phyloP scores from a whole-genome alignment of 1,140 invertebrate species.

The Dryas iulia region DNA sequence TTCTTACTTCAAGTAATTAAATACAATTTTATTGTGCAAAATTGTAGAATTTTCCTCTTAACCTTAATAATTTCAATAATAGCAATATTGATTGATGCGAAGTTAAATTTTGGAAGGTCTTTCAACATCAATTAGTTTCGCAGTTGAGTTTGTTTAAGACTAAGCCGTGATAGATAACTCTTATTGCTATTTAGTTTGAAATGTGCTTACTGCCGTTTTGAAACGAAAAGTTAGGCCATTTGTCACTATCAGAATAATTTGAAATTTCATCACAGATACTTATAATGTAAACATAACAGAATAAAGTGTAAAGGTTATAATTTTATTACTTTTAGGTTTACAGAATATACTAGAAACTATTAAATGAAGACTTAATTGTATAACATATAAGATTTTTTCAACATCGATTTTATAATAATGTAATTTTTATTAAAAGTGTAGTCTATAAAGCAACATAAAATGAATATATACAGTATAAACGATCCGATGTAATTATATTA shows the following conservation, averaged over 20 bases:
- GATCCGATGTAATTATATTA: neutral
- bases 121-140: conserved; percentile 24
- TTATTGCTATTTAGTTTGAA: conserved; percentile 16
- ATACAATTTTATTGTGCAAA: neutral
- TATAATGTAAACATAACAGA: conserved; percentile 5
- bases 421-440: too few relatives aligned
- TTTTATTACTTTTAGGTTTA: neutral
- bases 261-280: conserved; percentile 5
- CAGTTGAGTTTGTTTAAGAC: conserved; percentile 30
- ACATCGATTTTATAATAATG: too few relatives aligned
- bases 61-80: neutral
- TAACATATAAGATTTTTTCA: too few relatives aligned
- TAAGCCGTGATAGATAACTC: conserved; percentile 18
- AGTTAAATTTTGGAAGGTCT: conserved; percentile 17
- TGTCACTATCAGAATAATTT: conserved; percentile 24
- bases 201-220: conserved; percentile 18
- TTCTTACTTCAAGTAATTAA: neutral
- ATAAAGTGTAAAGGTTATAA: conserved; percentile 9
- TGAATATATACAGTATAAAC: neutral
- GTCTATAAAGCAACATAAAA: neutral
- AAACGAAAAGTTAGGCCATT: conserved; percentile 19
- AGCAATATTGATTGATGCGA: conserved; percentile 13
- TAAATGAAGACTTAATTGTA: too few relatives aligned
- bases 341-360: too few relatives aligned
- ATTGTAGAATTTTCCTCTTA: neutral